Conservation (phyloP, 64 coral and sea anemone species). For the Porites australiensis region DNA sequence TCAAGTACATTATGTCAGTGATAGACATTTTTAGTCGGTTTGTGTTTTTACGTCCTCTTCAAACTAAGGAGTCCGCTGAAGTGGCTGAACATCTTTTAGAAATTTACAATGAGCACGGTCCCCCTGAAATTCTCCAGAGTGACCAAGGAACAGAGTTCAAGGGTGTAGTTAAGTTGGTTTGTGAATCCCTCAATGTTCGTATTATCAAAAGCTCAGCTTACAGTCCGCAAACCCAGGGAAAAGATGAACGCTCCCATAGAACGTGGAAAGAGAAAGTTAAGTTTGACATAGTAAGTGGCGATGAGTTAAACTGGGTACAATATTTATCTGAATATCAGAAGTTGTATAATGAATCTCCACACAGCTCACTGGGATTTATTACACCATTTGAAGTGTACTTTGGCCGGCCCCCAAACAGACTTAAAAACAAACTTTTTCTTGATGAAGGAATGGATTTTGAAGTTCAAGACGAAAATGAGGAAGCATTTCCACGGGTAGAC, state of each 20-base stretch:
- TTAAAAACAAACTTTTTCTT: neutral
- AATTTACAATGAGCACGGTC: slow-evolving; percentile 62
- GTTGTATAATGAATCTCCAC: slow-evolving; percentile 40
- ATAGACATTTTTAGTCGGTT: slow-evolving; percentile 68
- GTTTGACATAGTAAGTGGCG: neutral
- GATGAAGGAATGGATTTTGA: neutral
- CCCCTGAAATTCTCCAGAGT: slow-evolving; percentile 36
- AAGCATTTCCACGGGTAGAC: neutral
- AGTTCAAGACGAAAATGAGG: slow-evolving; percentile 11
- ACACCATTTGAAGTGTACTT: slow-evolving; percentile 58
- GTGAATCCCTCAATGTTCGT: slow-evolving; percentile 6
- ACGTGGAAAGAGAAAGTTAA: slow-evolving; percentile 2
- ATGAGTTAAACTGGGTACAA: slow-evolving; percentile 50
- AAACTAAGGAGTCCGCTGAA: slow-evolving; percentile 26
- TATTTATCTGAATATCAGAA: slow-evolving; percentile 23
- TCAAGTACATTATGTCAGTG: slow-evolving; percentile 51
- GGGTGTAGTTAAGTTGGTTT: slow-evolving; percentile 13
- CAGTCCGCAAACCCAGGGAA: slow-evolving; percentile 43
- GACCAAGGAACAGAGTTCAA: slow-evolving; percentile 47
- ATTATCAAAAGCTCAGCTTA: slow-evolving; percentile 18
- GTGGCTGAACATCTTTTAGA: slow-evolving; percentile 18
- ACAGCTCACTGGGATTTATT: slow-evolving; percentile 26
- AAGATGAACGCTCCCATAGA: neutral
- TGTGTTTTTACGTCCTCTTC: neutral
- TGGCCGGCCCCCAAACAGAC: neutral